Evolutionary conservation across 2,113 vertebrate genomes (phyloP).

Genomic region (Macaca mulatta): DNA sequence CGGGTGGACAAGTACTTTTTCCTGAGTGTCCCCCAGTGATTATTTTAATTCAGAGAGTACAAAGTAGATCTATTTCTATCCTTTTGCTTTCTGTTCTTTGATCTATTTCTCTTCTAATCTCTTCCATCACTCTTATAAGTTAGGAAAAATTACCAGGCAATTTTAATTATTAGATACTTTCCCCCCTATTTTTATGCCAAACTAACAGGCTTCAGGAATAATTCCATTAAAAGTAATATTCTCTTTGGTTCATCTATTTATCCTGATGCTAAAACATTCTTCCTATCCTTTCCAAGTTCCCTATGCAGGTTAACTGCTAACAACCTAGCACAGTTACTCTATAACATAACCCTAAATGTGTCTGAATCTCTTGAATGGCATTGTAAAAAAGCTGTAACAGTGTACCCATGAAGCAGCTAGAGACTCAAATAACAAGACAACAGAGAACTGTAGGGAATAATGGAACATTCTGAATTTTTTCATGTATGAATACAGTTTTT

Average conservation of each 20-base stretch:
- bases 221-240: slow-evolving; percentile 16
- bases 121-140: not conserved
- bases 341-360: not conserved
- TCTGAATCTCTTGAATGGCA: slow-evolving; percentile 32
- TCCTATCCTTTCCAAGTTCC: not conserved
- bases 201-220: not conserved
- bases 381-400: not conserved
- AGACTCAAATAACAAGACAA: not conserved
- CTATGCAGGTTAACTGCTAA: not conserved
- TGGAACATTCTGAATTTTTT: not conserved
- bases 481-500: not conserved
- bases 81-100: not conserved
- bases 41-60: not conserved
- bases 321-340: not conserved
- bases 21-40: not conserved
- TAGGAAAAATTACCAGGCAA: not conserved
- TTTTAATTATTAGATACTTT: not conserved
- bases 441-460: not conserved
- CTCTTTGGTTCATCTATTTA: slow-evolving; percentile 21
- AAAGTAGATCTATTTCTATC: not conserved
- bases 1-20: not conserved
- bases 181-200: not conserved
- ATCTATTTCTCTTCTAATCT: not conserved
- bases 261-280: not conserved
- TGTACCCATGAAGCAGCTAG: not conserved